Evolutionary conservation across 1,140 invertebrate species (phyloP), one percentile per base, ranked within the genome.

Genomic region (Drosophila triauraria): DNA sequence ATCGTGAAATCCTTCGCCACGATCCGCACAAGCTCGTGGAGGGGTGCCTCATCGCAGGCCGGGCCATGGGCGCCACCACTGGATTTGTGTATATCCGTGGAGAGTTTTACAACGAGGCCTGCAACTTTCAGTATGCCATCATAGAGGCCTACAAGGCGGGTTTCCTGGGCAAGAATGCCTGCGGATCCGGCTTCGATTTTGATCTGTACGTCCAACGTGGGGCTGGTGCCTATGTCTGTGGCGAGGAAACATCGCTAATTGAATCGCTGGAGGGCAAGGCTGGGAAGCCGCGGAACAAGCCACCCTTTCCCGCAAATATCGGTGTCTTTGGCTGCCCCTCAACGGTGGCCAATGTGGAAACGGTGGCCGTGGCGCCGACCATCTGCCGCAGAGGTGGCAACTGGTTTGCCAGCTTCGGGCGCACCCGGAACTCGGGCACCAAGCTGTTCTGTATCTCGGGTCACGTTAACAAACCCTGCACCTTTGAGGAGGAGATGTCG

Each of bases 321-420:
- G 96, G 96, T 12, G 94, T 96, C 1, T 97, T 96, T 92, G 96
- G 96, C 6, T 96, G 96, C 82, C 96, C 96, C 13, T 96, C 96
- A 3, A 96, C 95, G 38, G 97, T 98, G 0, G 95, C 96, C 1
- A 99, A 99, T 94, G 98, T 99, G 8, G 98, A 99, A 93, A 99
- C 60, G 53, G 63, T 91, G 93, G 58, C 90, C 8, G 90, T 91
- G 0, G 2, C 77, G 1, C 90, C 90, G 77, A 93, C 94, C 1
- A 97, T 97, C 69, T 96, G 96, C 78, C 93, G 96, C 4, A 93
- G 96, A 44, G 96, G 96, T 38, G 96, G 95, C 2, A 93, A 93
- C 5, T 97, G 97, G 97, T 97, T 97, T 92, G 94, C 95, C 27
- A 92, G 93, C 43, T 96, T 97, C 92, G 96, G 96, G 12, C 91